phyloP scores from a whole-genome alignment of 2,797 vertebrate genomes.

The Notolabrus celidotus region DNA sequence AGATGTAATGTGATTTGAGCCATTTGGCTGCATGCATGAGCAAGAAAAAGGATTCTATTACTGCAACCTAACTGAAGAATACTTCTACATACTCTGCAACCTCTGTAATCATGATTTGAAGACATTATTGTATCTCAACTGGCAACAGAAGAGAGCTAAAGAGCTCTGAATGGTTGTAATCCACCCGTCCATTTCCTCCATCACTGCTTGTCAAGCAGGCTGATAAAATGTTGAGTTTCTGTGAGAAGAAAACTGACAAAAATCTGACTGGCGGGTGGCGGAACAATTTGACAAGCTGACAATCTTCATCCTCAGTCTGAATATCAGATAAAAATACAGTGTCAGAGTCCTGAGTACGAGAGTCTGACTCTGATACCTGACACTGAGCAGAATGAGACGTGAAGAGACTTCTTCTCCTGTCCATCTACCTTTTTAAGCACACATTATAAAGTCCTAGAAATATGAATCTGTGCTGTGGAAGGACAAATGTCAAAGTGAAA shows the following conservation, averaged over 20 bases:
- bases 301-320: conserved; percentile 17
- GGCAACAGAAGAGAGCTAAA: not conserved
- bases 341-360: not conserved
- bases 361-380: conserved; percentile 3
- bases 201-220: not conserved
- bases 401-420: not conserved
- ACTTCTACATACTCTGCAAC: too few species aligned
- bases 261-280: conserved; percentile 29
- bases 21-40: too few species aligned
- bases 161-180: not conserved
- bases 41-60: too few species aligned
- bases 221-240: not conserved
- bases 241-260: conserved; percentile 1
- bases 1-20: too few species aligned
- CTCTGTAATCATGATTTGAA: not conserved
- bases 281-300: conserved; percentile 23
- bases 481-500: not conserved
- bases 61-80: too few species aligned
- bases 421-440: not conserved
- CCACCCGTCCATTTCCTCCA: not conserved
- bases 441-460: not conserved
- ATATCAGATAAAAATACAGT: conserved; percentile 9
- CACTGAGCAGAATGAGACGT: not conserved
- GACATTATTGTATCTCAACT: not conserved
- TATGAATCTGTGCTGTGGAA: not conserved